Conservation (phyloP, 2,113 vertebrate genomes). For the Chloebia gouldiae region DNA sequence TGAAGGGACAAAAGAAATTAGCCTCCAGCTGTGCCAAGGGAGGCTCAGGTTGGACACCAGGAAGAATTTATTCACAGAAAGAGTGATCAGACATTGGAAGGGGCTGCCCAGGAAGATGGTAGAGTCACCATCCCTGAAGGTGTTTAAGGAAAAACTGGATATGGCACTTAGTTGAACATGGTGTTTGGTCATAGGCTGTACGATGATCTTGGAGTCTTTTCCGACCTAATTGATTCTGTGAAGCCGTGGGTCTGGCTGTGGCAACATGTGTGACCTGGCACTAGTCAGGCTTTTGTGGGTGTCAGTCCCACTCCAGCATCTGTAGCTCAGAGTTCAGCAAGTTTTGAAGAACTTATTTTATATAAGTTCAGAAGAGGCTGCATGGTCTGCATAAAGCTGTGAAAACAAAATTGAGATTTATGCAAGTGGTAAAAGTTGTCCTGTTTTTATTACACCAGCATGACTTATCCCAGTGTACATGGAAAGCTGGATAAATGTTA, state of each 20-base stretch:
- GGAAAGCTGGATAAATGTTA: background rate
- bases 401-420: background rate
- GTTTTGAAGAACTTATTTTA: background rate
- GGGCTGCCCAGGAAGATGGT: background rate
- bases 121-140: background rate
- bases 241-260: background rate
- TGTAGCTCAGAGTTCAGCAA: background rate
- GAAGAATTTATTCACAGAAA: background rate
- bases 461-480: background rate
- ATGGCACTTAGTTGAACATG: background rate
- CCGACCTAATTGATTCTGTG: background rate
- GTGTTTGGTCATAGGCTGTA: background rate
- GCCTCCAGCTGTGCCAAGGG: background rate
- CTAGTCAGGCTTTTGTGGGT: fast-evolving
- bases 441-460: background rate
- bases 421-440: background rate
- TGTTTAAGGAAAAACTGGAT: background rate
- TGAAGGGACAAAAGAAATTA: background rate
- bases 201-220: background rate
- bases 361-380: background rate
- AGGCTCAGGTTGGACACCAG: background rate
- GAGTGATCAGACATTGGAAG: background rate
- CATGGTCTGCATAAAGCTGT: background rate
- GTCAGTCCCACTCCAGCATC: background rate
- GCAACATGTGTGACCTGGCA: fast-evolving